Evolutionary conservation across 1,140 invertebrate genomes (phyloP).

Genomic region (Coboldia fuscipes): DNA sequence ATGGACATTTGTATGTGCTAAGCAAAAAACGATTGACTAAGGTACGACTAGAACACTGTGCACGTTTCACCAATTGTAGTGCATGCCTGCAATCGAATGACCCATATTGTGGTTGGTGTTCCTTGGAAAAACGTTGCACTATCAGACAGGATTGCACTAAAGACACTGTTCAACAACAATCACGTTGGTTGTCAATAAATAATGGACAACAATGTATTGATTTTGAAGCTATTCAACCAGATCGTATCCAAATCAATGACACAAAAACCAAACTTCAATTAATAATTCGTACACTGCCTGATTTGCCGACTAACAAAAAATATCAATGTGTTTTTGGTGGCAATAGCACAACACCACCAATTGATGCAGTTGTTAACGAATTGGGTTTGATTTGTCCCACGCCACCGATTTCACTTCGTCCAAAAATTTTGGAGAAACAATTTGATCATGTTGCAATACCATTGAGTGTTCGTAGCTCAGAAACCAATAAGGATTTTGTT

Average conservation of each 20-base stretch:
- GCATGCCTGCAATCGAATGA: constrained; percentile 78
- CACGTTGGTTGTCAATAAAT: constrained; percentile 78
- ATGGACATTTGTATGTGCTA: constrained; percentile 24
- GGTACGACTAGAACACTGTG: constrained; percentile 81
- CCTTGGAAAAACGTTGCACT: constrained; percentile 82
- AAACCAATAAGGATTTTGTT: constrained; percentile 91
- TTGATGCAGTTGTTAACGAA: constrained; percentile 60
- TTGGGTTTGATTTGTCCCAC: constrained; percentile 69
- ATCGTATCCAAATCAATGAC: constrained; percentile 71
- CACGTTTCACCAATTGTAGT: constrained; percentile 69
- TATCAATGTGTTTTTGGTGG: constrained; percentile 86
- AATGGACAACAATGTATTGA: constrained; percentile 88
- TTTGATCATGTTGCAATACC: constrained; percentile 85
- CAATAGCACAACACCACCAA: constrained; percentile 56
- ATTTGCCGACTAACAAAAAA: constrained; percentile 68
- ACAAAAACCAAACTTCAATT: constrained; percentile 65
- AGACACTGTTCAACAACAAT: constrained; percentile 72
- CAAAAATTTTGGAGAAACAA: constrained; percentile 51
- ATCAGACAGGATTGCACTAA: constrained; percentile 72
- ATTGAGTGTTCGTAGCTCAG: constrained; percentile 58
- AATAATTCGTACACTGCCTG: constrained; percentile 72
- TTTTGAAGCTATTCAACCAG: constrained; percentile 79
- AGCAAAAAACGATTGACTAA: constrained; percentile 48
- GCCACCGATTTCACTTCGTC: constrained; percentile 51
- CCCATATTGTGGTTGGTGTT: constrained; percentile 97